Evolutionary conservation across 2,888 invertebrate species (phyloP), one percentile per base, ranked within the genome.

Genomic region (Lymantria monacha): DNA sequence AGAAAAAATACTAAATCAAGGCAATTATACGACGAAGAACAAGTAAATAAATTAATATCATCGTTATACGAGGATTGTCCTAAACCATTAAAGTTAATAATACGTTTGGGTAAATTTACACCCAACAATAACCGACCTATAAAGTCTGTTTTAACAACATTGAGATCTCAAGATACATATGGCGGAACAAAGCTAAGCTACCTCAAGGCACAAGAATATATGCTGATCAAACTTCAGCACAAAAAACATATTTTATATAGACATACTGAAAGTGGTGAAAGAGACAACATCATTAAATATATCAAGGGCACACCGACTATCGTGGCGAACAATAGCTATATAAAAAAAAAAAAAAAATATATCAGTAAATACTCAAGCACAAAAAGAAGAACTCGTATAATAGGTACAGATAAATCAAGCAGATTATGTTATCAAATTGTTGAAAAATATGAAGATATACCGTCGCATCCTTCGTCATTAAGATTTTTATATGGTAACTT

Each of bases 261-360:
- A 11, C 58, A 69, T 0, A 37, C 42, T 48, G 31, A 58, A 36
- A 49, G 54, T 12, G 69, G 69, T 0, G 66, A 72, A 53, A 53
- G 15, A n/a, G 42, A 66, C 31, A 44, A 65, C 0, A 60, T 43
- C 14, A 69, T 70, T 3, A 72, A 72, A 54, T 72, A 69, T 37
- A 44, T 65, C 9, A 66, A 65, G 47, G 69, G 66, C 11, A 54
- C 44, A 40, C 72, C 69, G 0, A 56, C 42, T 11, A 66, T 47
- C 11, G n/a, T 38, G 2, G 9, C 14, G n/a, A n/a, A n/a, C n/a
- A n/a, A n/a, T 9, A 7, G 58, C 9, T 45, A 53, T 12, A 40
- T 50, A 59, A 59, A 57, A 61, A 60, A n/a, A n/a, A n/a, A n/a
- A n/a, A n/a, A n/a, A n/a, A n/a, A n/a, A n/a, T n/a, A n/a, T n/a